Percentiles rank a stretch among this genome's conserved stretches.
phyloP scores from a whole-genome alignment of 2,797 vertebrate genomes.

The Muraenolepis orangiensis region DNA sequence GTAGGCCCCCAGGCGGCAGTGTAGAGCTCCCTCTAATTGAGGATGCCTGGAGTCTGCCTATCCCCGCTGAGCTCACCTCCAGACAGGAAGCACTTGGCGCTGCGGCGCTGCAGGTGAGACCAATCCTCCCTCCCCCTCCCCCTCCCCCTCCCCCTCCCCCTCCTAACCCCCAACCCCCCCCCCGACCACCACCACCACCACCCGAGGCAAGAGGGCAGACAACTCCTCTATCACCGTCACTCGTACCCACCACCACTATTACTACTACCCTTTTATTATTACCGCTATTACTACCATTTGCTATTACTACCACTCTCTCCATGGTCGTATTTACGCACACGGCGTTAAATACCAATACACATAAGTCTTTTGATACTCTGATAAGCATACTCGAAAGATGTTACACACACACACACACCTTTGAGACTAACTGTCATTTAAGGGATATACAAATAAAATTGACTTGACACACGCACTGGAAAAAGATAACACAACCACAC shows the following conservation, averaged over 20 bases:
- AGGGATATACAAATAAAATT: too few species aligned
- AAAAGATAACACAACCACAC: too few species aligned
- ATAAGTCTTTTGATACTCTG: background rate
- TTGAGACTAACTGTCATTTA: too few species aligned
- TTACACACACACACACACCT: background rate
- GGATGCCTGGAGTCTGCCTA: slow-evolving; percentile 99
- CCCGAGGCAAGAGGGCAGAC: background rate
- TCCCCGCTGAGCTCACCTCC: slow-evolving; percentile 99
- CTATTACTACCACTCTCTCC: background rate
- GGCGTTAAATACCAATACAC: background rate
- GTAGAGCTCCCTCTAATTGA: slow-evolving; percentile 99
- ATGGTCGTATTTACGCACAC: too few species aligned
- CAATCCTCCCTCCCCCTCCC: slow-evolving; percentile 67
- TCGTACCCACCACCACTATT: background rate
- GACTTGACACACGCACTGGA: too few species aligned
- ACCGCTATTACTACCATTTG: too few species aligned
- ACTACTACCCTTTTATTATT: too few species aligned
- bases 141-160: slow-evolving; percentile 27
- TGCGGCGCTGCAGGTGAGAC: slow-evolving; percentile 98
- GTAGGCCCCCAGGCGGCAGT: slow-evolving; percentile 99
- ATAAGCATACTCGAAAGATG: background rate
- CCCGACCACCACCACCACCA: slow-evolving; percentile 17
- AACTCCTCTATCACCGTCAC: background rate
- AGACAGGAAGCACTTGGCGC: slow-evolving; percentile 99
- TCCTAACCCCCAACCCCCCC: slow-evolving; percentile 64